Base-by-base conservation (phyloP, 1,140 invertebrate genomes). In the Cylas formicarius region DNA sequence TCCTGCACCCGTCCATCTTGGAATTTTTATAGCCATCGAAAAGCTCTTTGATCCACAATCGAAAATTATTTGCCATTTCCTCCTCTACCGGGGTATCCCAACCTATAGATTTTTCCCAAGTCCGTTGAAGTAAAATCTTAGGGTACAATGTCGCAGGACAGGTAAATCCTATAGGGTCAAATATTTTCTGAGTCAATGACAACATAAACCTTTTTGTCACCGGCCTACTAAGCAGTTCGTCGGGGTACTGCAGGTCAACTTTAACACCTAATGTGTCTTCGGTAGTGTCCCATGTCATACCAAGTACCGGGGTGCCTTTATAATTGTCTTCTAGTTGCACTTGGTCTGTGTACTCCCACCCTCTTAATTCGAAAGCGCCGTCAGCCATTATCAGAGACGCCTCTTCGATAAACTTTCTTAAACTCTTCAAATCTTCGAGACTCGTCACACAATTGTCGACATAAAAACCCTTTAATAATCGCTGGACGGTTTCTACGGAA, bases 371-470 rank as follows among this genome's bases (percentile, higher is more conserved):
- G 44, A 62, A 58, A 38, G 20, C 34, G 2, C 45, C 54, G 20
- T 50, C 18, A 17, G 6, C 19, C 31, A 62, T 47, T 4, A 62
- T 33, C 4, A 10, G 20, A 9, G 11, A 39, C 7, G 53, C 9
- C 36, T 45, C 34, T 16, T 34, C 7, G 4, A 52, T 50, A 23
- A 62, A 56, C 5, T 48, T 4, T 6, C 46, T 13, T 6, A 51
- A 37, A 14, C 43, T 34, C 8, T 48, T 17, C 20, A 39, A 26
- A 32, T 22, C 24, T 10, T 35, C 21, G 2, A 62, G 27, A 22
- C 49, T 51, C 8, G 53, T 38, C 5, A 56, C 45, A 28, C 55
- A 61, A 33, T 60, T 61, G 36, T 61, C 56, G 2, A 58, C 56
- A 48, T 62, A 62, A 14, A 59, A 48, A 19, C 46, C 45, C 6